Base-by-base conservation (phyloP, 37 sponge, comb jelly and placozoan species). In the Theonella swinhoei region DNA sequence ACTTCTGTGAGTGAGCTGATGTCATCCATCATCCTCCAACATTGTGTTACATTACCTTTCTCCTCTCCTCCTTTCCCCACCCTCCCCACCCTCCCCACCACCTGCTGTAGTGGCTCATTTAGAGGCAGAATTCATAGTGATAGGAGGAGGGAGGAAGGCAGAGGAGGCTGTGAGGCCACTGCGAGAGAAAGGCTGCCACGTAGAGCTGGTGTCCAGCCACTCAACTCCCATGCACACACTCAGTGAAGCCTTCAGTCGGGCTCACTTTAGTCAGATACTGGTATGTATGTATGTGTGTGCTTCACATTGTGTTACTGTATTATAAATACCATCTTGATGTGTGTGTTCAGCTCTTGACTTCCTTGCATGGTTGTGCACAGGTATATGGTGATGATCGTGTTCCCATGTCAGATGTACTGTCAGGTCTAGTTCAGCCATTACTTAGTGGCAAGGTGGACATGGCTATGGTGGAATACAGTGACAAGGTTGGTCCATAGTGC, bases 81-180 rank as follows among this genome's bases (percentile, higher is more conserved):
- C n/a, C n/a, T n/a, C n/a, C n/a, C n/a, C n/a, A n/a, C n/a, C n/a
- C n/a, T n/a, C n/a, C n/a, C n/a, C n/a, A n/a, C n/a, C n/a, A n/a
- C n/a, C n/a, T n/a, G n/a, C n/a, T n/a, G n/a, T n/a, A n/a, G n/a
- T n/a, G 5, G 69, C 30, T 28, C 69, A 68, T 5, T 33, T 68
- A 1, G 69, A 68, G 69, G 33, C 69, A 68, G 69, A 68, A 33
- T 68, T 68, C 33, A 28, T 68, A 32, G 34, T 68, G 34, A 33
- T 29, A 1, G 33, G 19, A 20, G 3, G 33, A 20, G 69, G 69
- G 30, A 32, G 5, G 69, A 28, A 28, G 30, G 33, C 5, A 20
- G 5, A 28, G 33, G 54, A 47, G 54, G 30, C 69, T 0, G 33
- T 68, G 33, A 7, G 30, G 5, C 69, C 69, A 68, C 69, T 68